phyloP scores from a whole-genome alignment of 2,113 vertebrate species.

The Amblyopsis rosae region DNA sequence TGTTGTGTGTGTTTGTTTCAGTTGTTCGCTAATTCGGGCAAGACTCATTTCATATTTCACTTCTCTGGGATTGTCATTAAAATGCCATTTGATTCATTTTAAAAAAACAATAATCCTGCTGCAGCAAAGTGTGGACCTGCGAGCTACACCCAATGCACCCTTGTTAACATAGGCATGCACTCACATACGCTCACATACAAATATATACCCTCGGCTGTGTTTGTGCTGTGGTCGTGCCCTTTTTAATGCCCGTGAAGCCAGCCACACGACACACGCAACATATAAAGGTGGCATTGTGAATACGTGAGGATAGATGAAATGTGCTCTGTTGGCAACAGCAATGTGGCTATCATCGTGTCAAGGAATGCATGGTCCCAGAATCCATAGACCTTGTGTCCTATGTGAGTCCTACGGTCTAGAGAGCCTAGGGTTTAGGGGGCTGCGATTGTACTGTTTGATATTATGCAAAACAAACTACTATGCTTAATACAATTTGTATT shows the following conservation, averaged over 20 bases:
- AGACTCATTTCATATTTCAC: slow-evolving; percentile 9
- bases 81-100: slow-evolving; percentile 34
- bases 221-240: slow-evolving; percentile 67
- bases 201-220: slow-evolving; percentile 41
- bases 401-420: background rate
- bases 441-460: background rate
- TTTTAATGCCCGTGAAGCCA: slow-evolving; percentile 66
- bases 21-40: background rate
- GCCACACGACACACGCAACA: slow-evolving; percentile 9
- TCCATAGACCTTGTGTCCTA: background rate
- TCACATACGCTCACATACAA: slow-evolving; percentile 1
- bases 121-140: slow-evolving; percentile 32
- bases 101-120: slow-evolving; percentile 64
- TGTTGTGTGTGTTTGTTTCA: background rate
- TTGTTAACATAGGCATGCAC: slow-evolving; percentile 15
- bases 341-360: slow-evolving; percentile 8
- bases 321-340: slow-evolving; percentile 36
- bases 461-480: background rate
- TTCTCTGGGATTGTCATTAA: slow-evolving; percentile 38
- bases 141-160: slow-evolving; percentile 9
- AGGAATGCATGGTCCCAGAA: background rate
- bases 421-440: background rate
- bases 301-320: slow-evolving; percentile 40
- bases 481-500: background rate
- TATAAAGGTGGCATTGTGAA: slow-evolving; percentile 69